phyloP scores from a whole-genome alignment of 2,113 vertebrate genomes.

The Tupaia chinensis region DNA sequence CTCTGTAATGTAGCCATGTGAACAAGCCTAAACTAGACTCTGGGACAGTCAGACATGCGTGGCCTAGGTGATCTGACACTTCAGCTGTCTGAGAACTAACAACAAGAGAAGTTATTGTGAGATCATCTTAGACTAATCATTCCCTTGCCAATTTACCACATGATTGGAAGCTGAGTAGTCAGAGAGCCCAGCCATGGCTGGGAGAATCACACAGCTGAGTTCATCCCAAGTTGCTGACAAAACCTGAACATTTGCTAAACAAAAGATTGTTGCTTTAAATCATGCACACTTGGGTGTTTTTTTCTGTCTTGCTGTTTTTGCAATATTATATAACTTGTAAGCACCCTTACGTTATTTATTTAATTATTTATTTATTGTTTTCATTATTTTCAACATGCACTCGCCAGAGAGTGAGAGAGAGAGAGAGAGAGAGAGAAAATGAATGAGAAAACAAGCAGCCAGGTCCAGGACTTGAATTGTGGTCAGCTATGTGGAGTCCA shows the following conservation, averaged over 20 bases:
- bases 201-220: background rate
- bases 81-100: background rate
- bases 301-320: background rate
- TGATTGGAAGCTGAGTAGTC: background rate
- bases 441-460: no score
- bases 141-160: background rate
- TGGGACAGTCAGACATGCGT: background rate
- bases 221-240: accelerated
- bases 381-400: no score
- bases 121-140: background rate
- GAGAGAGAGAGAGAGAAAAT: no score
- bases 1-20: no score
- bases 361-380: no score
- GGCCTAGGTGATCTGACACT: background rate
- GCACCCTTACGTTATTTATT: background rate
- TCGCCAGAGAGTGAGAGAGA: no score
- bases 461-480: no score
- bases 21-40: background rate
- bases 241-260: background rate
- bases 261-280: background rate
- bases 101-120: background rate
- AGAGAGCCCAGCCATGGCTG: accelerated
- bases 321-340: background rate
- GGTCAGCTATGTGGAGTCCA: no score
- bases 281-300: background rate